Percentiles rank a stretch among this genome's conserved stretches.
These are phyloP conservation scores for Myotis findleyi DNA, from an alignment of 2,797 vertebrate genomes.

Conservation along the genomic window DNA sequence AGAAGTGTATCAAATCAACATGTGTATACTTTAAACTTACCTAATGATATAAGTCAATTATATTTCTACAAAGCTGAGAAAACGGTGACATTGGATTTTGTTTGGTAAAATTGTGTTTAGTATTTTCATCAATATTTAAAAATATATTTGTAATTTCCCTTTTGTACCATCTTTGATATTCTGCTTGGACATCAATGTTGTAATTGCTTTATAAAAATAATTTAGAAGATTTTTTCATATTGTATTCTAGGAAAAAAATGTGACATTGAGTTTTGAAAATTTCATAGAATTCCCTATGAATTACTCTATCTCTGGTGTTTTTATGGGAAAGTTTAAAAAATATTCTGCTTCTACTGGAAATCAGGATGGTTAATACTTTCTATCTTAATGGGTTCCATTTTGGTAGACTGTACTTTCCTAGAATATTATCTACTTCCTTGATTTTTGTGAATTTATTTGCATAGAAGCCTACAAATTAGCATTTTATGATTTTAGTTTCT, in stretches of 20 bases:
- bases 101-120: not conserved
- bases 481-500: not conserved
- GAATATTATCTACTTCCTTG: not conserved
- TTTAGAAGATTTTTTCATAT: not conserved
- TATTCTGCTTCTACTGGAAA: not conserved
- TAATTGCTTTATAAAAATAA: not conserved
- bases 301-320: not conserved
- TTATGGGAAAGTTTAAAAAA: not conserved
- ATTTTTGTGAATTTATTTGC: conserved; percentile 7
- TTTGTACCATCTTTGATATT: not conserved
- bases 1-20: not conserved
- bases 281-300: not conserved
- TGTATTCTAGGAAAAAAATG: not conserved
- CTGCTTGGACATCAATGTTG: not conserved
- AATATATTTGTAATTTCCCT: not conserved
- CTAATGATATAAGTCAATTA: not conserved
- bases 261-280: not conserved
- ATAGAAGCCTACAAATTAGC: not conserved
- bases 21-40: not conserved
- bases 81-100: not conserved
- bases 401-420: not conserved
- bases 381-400: not conserved
- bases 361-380: not conserved
- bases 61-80: not conserved
- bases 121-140: not conserved